Evolutionary conservation across 1,140 invertebrate species (phyloP).

Genomic region (Diuraphis noxia): DNA sequence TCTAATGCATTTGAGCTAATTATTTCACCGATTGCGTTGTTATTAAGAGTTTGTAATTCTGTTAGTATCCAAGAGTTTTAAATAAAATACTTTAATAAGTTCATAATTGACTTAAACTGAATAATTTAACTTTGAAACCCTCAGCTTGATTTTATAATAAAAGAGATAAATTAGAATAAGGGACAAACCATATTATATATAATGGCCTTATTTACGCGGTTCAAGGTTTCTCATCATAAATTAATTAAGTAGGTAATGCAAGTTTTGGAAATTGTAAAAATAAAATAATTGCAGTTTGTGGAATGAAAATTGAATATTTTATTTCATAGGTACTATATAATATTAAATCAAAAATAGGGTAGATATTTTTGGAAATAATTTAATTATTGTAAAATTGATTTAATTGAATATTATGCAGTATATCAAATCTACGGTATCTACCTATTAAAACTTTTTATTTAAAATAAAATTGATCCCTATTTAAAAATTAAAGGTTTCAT

Average conservation of each 20-base stretch:
- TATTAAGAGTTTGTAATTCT: neutral
- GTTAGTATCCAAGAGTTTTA: neutral
- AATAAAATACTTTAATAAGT: conserved; percentile 3
- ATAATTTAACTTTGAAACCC: neutral
- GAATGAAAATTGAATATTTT: neutral
- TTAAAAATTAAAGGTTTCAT: neutral
- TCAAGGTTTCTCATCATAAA: neutral
- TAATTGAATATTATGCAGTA: neutral
- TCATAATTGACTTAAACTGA: neutral
- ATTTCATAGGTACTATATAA: too few species aligned
- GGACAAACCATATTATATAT: neutral
- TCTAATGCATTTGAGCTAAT: neutral
- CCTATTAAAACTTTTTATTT: neutral
- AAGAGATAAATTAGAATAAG: neutral
- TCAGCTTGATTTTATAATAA: neutral
- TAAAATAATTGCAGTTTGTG: neutral
- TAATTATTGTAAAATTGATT: neutral
- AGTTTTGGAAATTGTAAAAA: neutral
- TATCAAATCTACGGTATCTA: too few species aligned
- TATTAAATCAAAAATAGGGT: neutral
- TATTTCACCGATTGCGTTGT: neutral
- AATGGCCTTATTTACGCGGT: neutral
- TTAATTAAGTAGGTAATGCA: neutral
- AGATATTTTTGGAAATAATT: neutral
- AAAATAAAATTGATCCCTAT: neutral